Evolutionary conservation across 2,113 vertebrate species (phyloP).

Genomic region (Oncorhynchus keta): DNA sequence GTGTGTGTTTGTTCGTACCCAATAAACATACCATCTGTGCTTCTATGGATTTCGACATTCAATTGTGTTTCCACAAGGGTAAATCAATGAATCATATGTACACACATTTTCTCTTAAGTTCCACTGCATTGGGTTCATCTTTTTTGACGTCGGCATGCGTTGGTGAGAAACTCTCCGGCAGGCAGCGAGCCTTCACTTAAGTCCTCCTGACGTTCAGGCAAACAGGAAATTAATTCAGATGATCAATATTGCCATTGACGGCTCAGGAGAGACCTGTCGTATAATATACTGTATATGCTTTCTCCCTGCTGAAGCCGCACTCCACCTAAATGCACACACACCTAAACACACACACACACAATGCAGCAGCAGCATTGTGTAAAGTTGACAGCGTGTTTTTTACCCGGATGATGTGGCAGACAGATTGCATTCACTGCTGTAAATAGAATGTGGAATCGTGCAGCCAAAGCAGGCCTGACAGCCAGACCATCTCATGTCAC

Average conservation of each 20-base stretch:
- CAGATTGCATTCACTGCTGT: not conserved
- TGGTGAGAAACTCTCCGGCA: not conserved
- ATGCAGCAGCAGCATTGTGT: conserved; percentile 2
- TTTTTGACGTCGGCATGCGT: conserved; percentile 4
- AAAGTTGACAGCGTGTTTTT: not conserved
- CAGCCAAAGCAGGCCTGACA: not conserved
- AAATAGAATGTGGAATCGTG: conserved; percentile 12
- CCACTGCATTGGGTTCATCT: conserved; percentile 11
- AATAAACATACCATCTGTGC: conserved; percentile 18
- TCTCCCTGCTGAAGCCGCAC: too few relatives aligned
- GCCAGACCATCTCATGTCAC: not conserved
- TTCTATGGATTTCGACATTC: not conserved
- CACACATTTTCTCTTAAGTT: not conserved
- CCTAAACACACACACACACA: not conserved
- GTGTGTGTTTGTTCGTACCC: not conserved
- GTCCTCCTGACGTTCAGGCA: too few relatives aligned
- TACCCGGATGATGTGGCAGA: not conserved
- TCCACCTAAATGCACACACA: too few relatives aligned
- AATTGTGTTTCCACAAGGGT: conserved; percentile 15
- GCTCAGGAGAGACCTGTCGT: too few relatives aligned
- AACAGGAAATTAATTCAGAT: too few relatives aligned
- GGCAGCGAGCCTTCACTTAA: not conserved
- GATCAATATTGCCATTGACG: too few relatives aligned
- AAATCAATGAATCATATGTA: conserved; percentile 24
- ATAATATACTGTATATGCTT: too few relatives aligned